Conservation (phyloP, 2,797 vertebrate species). For the Lagorchestes hirsutus region DNA sequence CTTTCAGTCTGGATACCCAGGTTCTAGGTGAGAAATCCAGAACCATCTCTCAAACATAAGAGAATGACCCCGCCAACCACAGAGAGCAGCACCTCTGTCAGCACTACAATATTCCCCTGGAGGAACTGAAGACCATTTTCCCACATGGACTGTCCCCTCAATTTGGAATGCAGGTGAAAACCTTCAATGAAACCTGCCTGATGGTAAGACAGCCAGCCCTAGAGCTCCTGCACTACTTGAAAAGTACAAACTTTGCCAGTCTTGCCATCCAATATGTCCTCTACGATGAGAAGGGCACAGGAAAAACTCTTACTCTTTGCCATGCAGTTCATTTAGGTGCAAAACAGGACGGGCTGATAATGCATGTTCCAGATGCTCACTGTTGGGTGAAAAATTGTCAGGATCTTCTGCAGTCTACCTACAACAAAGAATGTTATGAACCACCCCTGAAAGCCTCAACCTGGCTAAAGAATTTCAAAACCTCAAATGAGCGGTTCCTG, state of each 20-base stretch:
- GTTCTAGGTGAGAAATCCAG: constrained; percentile 64
- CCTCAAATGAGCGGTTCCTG: constrained; percentile 91
- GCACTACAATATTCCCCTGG: constrained; percentile 88
- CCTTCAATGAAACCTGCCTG: too few relatives aligned
- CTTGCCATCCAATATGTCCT: too few relatives aligned
- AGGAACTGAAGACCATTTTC: constrained; percentile 87
- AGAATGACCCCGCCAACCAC: constrained; percentile 92
- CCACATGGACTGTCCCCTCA: constrained; percentile 90
- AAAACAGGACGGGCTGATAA: too few relatives aligned
- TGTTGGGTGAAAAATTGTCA: constrained; percentile 95
- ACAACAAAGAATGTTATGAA: constrained; percentile 89
- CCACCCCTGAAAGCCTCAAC: constrained; percentile 92
- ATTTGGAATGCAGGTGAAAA: constrained; percentile 91
- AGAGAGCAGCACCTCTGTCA: constrained; percentile 88
- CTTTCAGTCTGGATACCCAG: constrained; percentile 74
- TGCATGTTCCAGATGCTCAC: constrained; percentile 84
- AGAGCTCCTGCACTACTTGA: too few relatives aligned
- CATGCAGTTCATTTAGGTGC: too few relatives aligned
- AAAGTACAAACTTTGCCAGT: too few relatives aligned
- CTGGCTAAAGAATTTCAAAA: constrained; percentile 94
- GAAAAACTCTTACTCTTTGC: too few relatives aligned
- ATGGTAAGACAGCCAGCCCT: too few relatives aligned
- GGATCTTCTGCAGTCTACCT: constrained; percentile 90
- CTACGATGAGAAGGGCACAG: too few relatives aligned
- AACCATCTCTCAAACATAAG: constrained; percentile 87